Conservation (phyloP, 2,113 vertebrate genomes). For the Dipodomys merriami region DNA sequence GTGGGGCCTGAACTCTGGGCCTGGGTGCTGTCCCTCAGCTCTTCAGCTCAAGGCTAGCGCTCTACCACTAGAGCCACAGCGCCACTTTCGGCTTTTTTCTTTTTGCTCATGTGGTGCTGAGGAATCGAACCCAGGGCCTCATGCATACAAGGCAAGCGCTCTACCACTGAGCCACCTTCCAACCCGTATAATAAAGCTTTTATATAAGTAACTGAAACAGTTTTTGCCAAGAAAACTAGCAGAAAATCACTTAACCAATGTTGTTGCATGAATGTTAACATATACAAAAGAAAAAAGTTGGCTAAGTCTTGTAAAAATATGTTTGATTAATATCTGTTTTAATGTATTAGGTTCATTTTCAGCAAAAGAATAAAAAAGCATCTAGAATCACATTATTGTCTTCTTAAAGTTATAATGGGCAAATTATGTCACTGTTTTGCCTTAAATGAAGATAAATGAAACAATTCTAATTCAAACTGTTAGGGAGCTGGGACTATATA, state of each 20-base stretch:
- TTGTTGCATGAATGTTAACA: neutral
- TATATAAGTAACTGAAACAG: neutral
- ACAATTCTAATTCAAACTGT: neutral
- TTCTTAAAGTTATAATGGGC: neutral
- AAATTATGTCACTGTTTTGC: neutral
- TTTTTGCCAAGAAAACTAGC: neutral
- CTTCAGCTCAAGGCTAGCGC: too few relatives aligned
- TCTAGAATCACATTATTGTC: neutral
- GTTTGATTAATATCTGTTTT: slow-evolving; percentile 31
- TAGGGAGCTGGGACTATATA: neutral
- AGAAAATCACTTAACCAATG: neutral
- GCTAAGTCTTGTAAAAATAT: neutral
- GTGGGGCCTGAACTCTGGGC: too few relatives aligned
- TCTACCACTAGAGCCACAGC: too few relatives aligned
- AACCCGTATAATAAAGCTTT: neutral
- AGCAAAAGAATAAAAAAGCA: slow-evolving; percentile 21
- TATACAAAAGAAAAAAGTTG: neutral
- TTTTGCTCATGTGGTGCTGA: too few relatives aligned
- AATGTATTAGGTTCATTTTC: neutral
- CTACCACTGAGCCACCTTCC: too few relatives aligned
- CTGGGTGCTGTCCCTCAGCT: too few relatives aligned
- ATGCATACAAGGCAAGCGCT: too few relatives aligned
- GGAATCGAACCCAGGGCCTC: too few relatives aligned
- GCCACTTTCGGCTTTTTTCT: too few relatives aligned
- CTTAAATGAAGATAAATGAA: neutral